Base-by-base conservation (phyloP, 2,888 invertebrate genomes). In the Taphrorychus bicolor region DNA sequence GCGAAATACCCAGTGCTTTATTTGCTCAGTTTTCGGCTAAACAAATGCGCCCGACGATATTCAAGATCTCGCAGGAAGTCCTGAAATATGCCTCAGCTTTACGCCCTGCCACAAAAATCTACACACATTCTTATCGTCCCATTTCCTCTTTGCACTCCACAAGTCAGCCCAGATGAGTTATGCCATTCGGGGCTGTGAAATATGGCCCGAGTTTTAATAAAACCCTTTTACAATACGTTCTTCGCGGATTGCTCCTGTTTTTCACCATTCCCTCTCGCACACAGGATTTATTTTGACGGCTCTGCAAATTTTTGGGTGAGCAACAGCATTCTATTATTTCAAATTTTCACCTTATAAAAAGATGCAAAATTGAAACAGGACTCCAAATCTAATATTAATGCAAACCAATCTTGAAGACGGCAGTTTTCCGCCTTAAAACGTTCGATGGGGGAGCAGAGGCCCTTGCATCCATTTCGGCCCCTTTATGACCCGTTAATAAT, bases 191-290 rank as follows among this genome's bases (percentile, higher is more conserved):
- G 65, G 59, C 54, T 54, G 70, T 74, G 73, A 75, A 74, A 73
- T 74, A 75, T 74, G 72, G 71, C 51, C 52, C 52, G 73, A 74
- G 73, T 75, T 75, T 74, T 73, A 74, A 73, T 74, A 74, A 75
- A 73, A 71, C 72, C 74, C 57, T 57, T 70, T 70, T 66, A 66
- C 64, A 63, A 65, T 62, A 65, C 59, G 71, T 62, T 69, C 60
- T 66, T 70, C 58, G 48, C 58, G 56, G 57, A 61, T 66, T 60
- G 61, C 61, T 57, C 45, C 7, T 32, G 32, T 32, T 32, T 32
- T 24, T 32, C 11, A 9, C 32, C 32, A n/a, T n/a, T n/a, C 11
- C 9, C 32, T 2, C 11, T 32, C 3, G 32, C 32, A 32, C 11
- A 32, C 9, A 32, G 32, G 32, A 32, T 32, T 32, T 32, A 32